Conservation (phyloP, 2,797 vertebrate genomes). For the Pteropus rufus region DNA sequence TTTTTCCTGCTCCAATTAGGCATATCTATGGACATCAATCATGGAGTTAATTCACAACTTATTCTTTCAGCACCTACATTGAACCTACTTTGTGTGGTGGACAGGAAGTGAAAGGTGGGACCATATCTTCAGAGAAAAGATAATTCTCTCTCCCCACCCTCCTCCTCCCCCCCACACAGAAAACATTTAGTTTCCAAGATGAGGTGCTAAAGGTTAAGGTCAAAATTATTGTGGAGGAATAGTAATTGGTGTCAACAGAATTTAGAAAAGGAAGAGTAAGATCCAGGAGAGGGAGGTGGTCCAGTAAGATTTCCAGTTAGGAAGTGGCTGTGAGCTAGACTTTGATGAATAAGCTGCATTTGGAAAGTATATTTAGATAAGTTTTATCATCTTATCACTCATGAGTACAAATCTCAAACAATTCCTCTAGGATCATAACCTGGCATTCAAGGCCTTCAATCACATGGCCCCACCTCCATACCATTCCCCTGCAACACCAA, state of each 20-base stretch:
- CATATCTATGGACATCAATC: constrained; percentile 1
- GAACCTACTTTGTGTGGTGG: background rate
- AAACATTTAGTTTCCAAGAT: constrained; percentile 35
- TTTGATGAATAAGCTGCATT: background rate
- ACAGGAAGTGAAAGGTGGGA: constrained; percentile 13
- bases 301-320: background rate
- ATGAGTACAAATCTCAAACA: constrained; percentile 20
- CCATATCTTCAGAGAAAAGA: constrained; percentile 2
- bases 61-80: background rate
- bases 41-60: constrained; percentile 37
- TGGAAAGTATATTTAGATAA: background rate
- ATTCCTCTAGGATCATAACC: background rate
- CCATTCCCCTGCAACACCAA: background rate
- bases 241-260: background rate
- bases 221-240: background rate
- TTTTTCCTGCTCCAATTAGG: constrained; percentile 22
- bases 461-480: background rate
- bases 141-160: background rate
- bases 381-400: background rate
- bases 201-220: constrained; percentile 21
- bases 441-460: background rate
- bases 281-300: background rate
- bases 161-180: background rate
- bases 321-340: background rate
- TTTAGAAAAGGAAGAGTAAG: constrained; percentile 19